Evolutionary conservation across 2,797 vertebrate genomes (phyloP).

Genomic region (Hafferia zeledoni): DNA sequence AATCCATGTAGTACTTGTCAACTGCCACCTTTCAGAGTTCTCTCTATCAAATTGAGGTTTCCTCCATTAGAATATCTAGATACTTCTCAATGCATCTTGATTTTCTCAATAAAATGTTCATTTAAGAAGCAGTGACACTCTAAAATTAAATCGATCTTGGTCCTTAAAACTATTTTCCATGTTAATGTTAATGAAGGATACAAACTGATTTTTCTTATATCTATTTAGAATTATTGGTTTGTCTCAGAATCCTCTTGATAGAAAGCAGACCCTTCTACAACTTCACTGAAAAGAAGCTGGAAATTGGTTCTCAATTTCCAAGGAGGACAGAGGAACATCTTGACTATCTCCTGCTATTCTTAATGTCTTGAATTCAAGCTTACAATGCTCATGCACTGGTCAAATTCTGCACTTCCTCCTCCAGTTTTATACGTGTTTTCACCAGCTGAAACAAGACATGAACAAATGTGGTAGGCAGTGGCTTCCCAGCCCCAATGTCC

Average conservation of each 20-base stretch:
- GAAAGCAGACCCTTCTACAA: not conserved
- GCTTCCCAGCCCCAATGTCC: not conserved
- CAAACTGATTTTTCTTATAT: not conserved
- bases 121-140: not conserved
- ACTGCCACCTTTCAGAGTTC: not conserved
- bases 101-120: not conserved
- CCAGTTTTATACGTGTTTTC: not conserved
- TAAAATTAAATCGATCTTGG: not conserved
- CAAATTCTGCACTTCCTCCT: not conserved
- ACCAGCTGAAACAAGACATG: not conserved
- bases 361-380: not conserved
- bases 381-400: not conserved
- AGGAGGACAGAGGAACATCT: not conserved
- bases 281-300: not conserved
- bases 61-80: not conserved
- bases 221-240: not conserved
- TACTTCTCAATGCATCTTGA: not conserved
- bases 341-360: not conserved
- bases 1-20: not conserved
- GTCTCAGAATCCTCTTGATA: not conserved
- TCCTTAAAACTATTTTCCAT: not conserved
- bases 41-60: not conserved
- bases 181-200: not conserved
- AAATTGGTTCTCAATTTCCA: not conserved
- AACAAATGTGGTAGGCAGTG: not conserved